phyloP scores from a whole-genome alignment of 2,888 invertebrate species.

The Cataglyphis rosenhaueri region DNA sequence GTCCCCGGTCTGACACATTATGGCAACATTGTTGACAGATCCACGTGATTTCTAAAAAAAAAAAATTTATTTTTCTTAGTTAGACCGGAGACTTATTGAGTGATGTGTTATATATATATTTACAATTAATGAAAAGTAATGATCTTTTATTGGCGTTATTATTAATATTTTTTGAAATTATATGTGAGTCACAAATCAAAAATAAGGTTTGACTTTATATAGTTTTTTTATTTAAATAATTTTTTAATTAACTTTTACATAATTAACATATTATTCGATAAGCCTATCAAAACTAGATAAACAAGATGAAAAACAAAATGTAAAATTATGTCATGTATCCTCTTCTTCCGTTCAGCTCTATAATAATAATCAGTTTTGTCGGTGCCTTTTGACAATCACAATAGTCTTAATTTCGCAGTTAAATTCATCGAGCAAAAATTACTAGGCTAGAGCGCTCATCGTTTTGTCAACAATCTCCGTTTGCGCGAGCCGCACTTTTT shows the following conservation, averaged over 20 bases:
- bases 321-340: background rate
- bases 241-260: constrained; percentile 9
- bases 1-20: too few relatives aligned
- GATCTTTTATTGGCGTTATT: background rate
- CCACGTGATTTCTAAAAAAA: too few relatives aligned
- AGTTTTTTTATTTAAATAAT: constrained; percentile 11
- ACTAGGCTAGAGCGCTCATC: constrained; percentile 12
- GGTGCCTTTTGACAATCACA: background rate
- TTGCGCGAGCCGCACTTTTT: constrained; percentile 55
- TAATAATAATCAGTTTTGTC: constrained; percentile 34
- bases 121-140: background rate
- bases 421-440: constrained; percentile 22
- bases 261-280: constrained; percentile 1
- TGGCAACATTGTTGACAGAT: too few relatives aligned
- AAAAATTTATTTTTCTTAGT: too few relatives aligned
- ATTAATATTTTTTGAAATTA: background rate
- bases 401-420: constrained; percentile 16
- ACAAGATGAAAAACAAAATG: background rate
- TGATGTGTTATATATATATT: background rate
- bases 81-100: too few relatives aligned
- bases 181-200: background rate
- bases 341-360: constrained; percentile 1
- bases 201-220: background rate
- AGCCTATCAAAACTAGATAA: background rate
- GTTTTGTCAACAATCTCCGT: constrained; percentile 34